Evolutionary conservation across 2,113 vertebrate genomes (phyloP).

Genomic region (human (Homo sapiens)): DNA sequence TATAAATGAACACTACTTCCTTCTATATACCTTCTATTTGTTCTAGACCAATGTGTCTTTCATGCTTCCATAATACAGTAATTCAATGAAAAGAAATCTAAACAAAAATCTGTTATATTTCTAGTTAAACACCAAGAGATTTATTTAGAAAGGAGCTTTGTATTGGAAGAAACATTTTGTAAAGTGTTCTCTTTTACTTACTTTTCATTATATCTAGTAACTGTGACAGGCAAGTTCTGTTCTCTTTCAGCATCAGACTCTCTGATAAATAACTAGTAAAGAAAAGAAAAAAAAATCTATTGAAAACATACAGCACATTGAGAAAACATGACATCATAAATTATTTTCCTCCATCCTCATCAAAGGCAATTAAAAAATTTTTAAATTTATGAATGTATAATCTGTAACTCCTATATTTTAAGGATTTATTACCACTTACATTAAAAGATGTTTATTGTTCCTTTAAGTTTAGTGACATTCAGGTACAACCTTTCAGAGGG

Average conservation of each 20-base stretch:
- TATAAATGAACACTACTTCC: background rate
- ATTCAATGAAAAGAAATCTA: slow-evolving; percentile 10
- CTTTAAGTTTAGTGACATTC: background rate
- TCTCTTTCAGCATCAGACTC: slow-evolving; percentile 90
- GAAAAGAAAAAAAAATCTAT: background rate
- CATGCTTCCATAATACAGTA: background rate
- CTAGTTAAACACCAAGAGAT: slow-evolving; percentile 34
- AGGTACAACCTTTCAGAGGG: background rate
- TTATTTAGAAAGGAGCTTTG: slow-evolving; percentile 18
- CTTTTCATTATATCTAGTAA: slow-evolving; percentile 94
- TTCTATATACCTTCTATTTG: background rate
- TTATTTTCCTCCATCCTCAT: slow-evolving; percentile 28
- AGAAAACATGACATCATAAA: slow-evolving; percentile 27
- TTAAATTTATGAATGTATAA: background rate
- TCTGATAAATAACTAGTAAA: slow-evolving; percentile 92
- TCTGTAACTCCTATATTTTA: background rate
- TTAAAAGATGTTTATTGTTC: slow-evolving; percentile 14
- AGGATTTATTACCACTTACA: slow-evolving; percentile 10
- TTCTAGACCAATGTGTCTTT: background rate
- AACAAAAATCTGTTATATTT: background rate
- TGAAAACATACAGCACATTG: background rate
- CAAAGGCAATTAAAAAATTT: background rate
- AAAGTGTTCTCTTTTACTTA: slow-evolving; percentile 84
- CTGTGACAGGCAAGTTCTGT: slow-evolving; percentile 86
- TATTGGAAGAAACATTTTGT: background rate